phyloP scores from a whole-genome alignment of 2,888 invertebrate genomes.

The Pseudolycoriella hygida region DNA sequence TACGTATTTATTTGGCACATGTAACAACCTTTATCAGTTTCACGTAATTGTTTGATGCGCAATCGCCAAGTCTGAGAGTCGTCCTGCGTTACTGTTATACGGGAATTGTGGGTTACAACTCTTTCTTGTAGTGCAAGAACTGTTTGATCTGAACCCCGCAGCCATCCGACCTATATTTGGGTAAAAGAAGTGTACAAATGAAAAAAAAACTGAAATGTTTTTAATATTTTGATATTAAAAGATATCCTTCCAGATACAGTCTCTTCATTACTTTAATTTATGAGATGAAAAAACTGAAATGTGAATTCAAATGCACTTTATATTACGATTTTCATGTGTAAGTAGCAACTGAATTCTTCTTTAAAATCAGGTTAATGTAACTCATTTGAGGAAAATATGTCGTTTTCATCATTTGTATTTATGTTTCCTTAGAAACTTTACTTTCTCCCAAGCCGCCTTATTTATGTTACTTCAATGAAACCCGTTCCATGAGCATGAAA shows the following conservation, averaged over 20 bases:
- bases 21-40: slow-evolving; percentile 72
- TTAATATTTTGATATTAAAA: not conserved
- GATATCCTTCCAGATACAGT: not conserved
- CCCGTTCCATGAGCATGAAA: no score
- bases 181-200: not conserved
- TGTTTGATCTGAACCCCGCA: slow-evolving; percentile 80
- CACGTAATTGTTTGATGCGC: slow-evolving; percentile 63
- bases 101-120: slow-evolving; percentile 66
- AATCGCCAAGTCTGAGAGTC: slow-evolving; percentile 72
- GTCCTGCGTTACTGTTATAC: slow-evolving; percentile 68
- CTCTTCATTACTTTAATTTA: no score
- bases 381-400: no score
- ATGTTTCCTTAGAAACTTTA: no score
- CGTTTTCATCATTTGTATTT: no score
- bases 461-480: no score
- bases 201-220: not conserved
- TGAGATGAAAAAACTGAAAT: no score
- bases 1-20: slow-evolving; percentile 87
- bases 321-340: no score
- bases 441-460: no score
- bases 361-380: no score
- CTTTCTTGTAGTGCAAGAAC: slow-evolving; percentile 69
- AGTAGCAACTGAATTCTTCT: no score
- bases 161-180: slow-evolving; percentile 63
- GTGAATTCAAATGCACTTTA: no score